These are phyloP conservation scores for Dromiciops gliroides DNA, from an alignment of 2,113 vertebrate genomes.

Conservation along the genomic window DNA sequence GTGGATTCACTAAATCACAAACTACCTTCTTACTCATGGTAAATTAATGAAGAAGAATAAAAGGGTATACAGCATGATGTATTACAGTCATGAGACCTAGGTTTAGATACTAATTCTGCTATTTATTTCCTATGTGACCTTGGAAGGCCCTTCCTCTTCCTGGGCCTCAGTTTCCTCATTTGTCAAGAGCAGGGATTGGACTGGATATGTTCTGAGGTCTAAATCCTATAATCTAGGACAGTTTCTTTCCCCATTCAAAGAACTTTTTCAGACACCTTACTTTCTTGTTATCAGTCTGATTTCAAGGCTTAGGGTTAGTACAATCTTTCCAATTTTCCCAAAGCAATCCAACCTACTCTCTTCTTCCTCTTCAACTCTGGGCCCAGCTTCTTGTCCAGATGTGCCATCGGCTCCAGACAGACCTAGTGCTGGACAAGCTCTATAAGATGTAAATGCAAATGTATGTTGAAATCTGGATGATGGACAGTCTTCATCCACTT, in stretches of 20 bases:
- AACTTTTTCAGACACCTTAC: not conserved
- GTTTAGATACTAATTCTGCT: not conserved
- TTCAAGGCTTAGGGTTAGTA: not conserved
- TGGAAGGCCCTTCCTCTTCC: slow-evolving; percentile 10
- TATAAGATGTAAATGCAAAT: too few species aligned
- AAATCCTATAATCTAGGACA: not conserved
- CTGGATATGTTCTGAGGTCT: not conserved
- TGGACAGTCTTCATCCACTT: not conserved
- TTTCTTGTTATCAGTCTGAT: not conserved
- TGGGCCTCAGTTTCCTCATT: slow-evolving; percentile 1
- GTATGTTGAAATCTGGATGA: not conserved
- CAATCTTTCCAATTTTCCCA: not conserved
- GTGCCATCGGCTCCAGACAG: not conserved
- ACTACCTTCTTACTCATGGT: not conserved
- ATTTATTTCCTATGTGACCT: not conserved
- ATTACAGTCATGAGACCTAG: not conserved
- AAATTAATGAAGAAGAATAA: not conserved
- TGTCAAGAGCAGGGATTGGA: not conserved
- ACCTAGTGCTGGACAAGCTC: not conserved
- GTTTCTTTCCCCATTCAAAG: not conserved
- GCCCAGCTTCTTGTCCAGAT: not conserved
- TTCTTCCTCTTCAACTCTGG: not conserved
- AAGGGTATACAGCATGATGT: not conserved
- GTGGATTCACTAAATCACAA: not conserved
- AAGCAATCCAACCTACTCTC: not conserved